Conservation (phyloP, 2,113 vertebrate genomes). For the Desmodus rotundus region DNA sequence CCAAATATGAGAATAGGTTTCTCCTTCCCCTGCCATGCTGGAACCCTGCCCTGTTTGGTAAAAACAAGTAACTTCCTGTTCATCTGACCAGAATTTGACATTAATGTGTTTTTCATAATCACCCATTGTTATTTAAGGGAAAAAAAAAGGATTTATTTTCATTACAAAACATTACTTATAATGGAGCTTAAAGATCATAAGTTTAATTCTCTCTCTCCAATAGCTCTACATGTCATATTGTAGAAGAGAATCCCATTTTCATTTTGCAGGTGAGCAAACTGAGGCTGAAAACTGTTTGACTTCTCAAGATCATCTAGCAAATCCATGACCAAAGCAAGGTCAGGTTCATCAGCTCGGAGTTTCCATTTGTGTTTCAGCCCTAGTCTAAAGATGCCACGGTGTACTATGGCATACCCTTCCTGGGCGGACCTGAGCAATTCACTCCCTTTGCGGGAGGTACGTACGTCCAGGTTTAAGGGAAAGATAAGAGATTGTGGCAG, state of each 20-base stretch:
- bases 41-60: neutral
- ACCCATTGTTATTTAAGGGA: neutral
- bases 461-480: neutral
- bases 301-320: neutral
- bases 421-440: neutral
- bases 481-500: neutral
- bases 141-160: conserved; percentile 11
- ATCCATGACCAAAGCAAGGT: neutral
- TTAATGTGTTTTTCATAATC: neutral
- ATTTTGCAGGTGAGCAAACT: conserved; percentile 28
- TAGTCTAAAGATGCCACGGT: neutral
- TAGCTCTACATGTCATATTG: neutral
- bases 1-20: neutral
- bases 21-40: conserved; percentile 32
- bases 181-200: neutral
- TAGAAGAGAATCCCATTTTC: neutral
- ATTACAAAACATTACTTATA: neutral
- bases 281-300: neutral
- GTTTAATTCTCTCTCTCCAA: neutral
- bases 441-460: too few relatives aligned
- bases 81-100: neutral
- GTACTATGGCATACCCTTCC: neutral
- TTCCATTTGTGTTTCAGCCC: neutral
- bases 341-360: neutral
- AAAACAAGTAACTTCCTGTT: conserved; percentile 43